Base-by-base conservation (phyloP, 2,797 vertebrate genomes). In the Microctenopoma lineatum region DNA sequence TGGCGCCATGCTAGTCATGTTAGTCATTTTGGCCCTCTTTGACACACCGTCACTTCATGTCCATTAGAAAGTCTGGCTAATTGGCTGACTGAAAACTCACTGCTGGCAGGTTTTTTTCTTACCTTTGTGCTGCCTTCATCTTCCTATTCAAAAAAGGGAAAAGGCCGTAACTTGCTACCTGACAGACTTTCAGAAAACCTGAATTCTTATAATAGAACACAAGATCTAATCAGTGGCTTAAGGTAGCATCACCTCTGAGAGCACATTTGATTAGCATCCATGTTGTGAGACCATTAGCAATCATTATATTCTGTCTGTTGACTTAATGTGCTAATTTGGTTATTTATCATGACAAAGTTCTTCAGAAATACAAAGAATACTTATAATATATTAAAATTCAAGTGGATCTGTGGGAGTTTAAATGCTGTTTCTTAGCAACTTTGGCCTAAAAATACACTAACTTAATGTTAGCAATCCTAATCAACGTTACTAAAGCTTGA, bases 51-150 rank as follows among this genome's bases (percentile, higher is more conserved):
- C 50, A 18, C 50, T 61, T 58, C 60, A 53, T 16, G 58, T 53
- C 71, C 51, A 29, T 69, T 54, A 57, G 25, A 15, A 62, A 21
- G 57, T 3, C 18, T 0, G 5, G 59, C 48, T 84, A 71, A 84
- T 70, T 77, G 68, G 53, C 59, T 62, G 16, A 15, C 48, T 57
- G 45, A 66, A 66, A 27, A 27, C 27, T 59, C 34, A 25, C n/a
- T n/a, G 39, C 21, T 29, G 44, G 50, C 70, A 38, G 66, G 51
- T 27, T 32, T 7, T 32, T 38, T 5, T 42, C 32, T 48, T 38
- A 7, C 47, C 32, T 48, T 39, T 8, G 56, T 16, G 38, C 57
- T 16, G 34, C 59, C 27, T 53, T 59, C 12, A 9, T 27, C 26
- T 16, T 44, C 27, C 0, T 45, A 18, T 50, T 27, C 46, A 48